Conservation (phyloP, 2,797 vertebrate species). For the Microctenopoma steveboyesi region DNA sequence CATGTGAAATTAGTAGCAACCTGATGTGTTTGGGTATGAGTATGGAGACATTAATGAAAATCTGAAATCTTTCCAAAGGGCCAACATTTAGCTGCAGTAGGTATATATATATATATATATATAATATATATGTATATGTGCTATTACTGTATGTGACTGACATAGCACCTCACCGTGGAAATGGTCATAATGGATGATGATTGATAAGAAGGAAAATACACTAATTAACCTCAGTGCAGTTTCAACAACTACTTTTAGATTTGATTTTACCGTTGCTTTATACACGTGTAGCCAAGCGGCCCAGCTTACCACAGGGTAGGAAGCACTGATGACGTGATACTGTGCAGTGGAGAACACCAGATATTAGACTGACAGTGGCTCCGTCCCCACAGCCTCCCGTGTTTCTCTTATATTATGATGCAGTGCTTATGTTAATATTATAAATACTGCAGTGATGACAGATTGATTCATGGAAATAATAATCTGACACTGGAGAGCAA, state of each 20-base stretch:
- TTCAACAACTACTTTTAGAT: not conserved
- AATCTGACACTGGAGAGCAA: constrained; percentile 44
- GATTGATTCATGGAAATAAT: constrained; percentile 47
- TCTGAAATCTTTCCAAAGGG: no score
- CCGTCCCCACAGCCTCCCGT: not conserved
- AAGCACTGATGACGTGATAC: no score
- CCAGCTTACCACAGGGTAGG: not conserved
- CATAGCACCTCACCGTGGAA: no score
- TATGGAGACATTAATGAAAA: no score
- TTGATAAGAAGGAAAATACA: no score
- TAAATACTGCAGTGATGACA: constrained; percentile 14
- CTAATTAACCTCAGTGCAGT: not conserved
- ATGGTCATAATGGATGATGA: no score
- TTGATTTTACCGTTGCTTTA: not conserved
- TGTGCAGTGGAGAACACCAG: not conserved
- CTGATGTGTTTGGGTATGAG: no score
- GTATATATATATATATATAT: no score
- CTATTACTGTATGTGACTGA: no score
- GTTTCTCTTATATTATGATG: not conserved
- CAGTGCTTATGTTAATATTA: not conserved
- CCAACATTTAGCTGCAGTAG: no score
- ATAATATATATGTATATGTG: no score
- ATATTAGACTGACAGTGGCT: not conserved
- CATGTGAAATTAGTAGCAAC: no score
- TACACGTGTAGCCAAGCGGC: not conserved